Evolutionary conservation across 2,888 invertebrate species (phyloP).

Genomic region (Synergus japonicus): DNA sequence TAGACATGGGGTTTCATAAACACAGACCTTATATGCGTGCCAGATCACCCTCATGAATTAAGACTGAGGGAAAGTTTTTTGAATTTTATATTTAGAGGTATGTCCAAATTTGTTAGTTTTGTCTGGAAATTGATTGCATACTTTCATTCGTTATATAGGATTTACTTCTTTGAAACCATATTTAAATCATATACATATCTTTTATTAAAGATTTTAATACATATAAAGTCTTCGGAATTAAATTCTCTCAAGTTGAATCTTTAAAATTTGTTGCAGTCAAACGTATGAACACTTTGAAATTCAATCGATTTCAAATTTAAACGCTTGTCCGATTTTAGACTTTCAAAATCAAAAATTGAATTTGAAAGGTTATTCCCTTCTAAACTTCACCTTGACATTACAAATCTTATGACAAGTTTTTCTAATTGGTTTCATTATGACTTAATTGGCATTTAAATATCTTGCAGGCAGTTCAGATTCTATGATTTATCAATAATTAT

Average conservation of each 20-base stretch:
- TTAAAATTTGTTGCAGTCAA: no score
- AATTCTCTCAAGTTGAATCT: no score
- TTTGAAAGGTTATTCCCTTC: constrained; percentile 6
- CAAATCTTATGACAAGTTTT: background rate
- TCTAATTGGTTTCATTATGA: background rate
- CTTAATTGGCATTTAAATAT: constrained; percentile 2
- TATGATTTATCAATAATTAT: background rate
- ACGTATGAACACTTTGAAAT: no score
- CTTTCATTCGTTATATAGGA: no score
- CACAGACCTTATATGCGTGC: background rate
- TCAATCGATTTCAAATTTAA: no score
- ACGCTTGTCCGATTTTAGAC: no score
- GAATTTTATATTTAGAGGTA: background rate
- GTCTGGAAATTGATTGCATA: background rate
- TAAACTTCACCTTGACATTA: constrained; percentile 18
- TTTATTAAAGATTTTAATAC: no score
- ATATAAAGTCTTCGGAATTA: no score
- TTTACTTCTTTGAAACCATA: no score
- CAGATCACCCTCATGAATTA: background rate
- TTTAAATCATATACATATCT: no score
- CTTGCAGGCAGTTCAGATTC: background rate
- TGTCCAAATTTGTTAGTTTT: background rate
- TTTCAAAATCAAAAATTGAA: no score
- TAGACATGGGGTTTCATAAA: constrained; percentile 13
- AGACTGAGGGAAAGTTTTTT: background rate